Conservation (phyloP, 1,140 invertebrate species). For the Tachypleus tridentatus region DNA sequence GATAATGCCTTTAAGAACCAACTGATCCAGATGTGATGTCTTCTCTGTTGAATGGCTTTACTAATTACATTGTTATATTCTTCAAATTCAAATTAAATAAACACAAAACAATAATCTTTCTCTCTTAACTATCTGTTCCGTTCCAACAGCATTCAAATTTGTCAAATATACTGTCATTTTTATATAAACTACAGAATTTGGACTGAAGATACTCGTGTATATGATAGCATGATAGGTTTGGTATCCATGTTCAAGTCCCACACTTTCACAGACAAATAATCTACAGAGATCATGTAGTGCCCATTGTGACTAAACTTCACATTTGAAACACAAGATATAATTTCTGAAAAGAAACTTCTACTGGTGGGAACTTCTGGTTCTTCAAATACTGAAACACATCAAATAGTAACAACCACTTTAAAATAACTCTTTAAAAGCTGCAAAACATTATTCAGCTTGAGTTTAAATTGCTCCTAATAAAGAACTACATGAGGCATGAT, state of each 20-base stretch:
- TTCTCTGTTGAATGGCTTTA: too few relatives aligned
- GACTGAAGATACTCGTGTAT: conserved; percentile 97
- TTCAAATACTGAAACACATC: conserved; percentile 66
- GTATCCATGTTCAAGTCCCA: conserved; percentile 99
- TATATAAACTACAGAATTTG: conserved; percentile 96
- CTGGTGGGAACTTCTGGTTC: conserved; percentile 97
- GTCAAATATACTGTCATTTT: conserved; percentile 99
- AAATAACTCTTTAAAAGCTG: too few relatives aligned
- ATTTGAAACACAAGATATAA: conserved; percentile 98
- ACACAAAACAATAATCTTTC: too few relatives aligned
- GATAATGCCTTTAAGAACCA: too few relatives aligned
- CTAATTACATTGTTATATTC: too few relatives aligned
- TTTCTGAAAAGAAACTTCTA: conserved; percentile 97
- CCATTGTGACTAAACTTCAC: conserved; percentile 98
- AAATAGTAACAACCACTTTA: conserved; percentile 17
- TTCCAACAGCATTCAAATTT: conserved; percentile 99
- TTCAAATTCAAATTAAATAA: too few relatives aligned
- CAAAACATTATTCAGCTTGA: too few relatives aligned
- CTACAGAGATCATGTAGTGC: conserved; percentile 96
- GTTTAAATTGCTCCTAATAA: too few relatives aligned
- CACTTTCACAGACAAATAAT: conserved; percentile 98
- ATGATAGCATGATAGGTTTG: conserved; percentile 92
- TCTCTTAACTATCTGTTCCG: conserved; percentile 70
- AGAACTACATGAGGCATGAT: too few relatives aligned
- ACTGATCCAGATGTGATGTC: too few relatives aligned